Evolutionary conservation across 1,140 invertebrate species (phyloP), one percentile per base, ranked within the genome.

Genomic region (Globodera rostochiensis): DNA sequence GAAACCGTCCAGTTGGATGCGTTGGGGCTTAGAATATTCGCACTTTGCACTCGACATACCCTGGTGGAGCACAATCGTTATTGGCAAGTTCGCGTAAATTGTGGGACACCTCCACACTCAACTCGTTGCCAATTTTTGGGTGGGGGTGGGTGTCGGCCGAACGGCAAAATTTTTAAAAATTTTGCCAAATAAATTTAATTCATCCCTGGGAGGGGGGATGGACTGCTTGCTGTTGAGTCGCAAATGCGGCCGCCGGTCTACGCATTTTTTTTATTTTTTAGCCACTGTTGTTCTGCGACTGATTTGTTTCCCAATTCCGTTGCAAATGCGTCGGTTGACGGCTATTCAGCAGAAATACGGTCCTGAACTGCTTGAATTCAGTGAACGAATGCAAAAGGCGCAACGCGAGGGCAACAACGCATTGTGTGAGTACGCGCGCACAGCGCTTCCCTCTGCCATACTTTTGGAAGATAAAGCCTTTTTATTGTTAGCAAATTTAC

Each of bases 251-350:
- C 36, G 3, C 2, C 36, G 36, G 36, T 36, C 36, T 36, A 36
- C 36, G 3, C 1, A 36, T 36, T 36, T 36, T 36, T 36, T 80
- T 25, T 11, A 1, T 77, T 80, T 89, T 25, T 79, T 64, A 88
- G 89, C 74, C 0, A 89, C 89, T 7, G 36, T 85, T 66, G 69
- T 70, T 46, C 78, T 89, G 15, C 82, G 88, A 80, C 25, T 90
- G 25, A 46, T 81, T 50, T 69, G 86, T 2, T 84, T 89, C 11
- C 77, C 69, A 25, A 89, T 89, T 9, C 84, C 89, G 5, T 74
- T 89, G 21, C 83, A 88, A 77, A 84, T 84, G 8, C 88, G 90
- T 47, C 84, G 71, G 49, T 53, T 84, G 13, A 82, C 80, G 25
- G 89, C 89, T 6, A 84, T 80, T 45, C 87, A 89, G 74, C 83